These are phyloP conservation scores for Solea solea DNA, from an alignment of 2,113 vertebrate genomes.

Conservation along the genomic window DNA sequence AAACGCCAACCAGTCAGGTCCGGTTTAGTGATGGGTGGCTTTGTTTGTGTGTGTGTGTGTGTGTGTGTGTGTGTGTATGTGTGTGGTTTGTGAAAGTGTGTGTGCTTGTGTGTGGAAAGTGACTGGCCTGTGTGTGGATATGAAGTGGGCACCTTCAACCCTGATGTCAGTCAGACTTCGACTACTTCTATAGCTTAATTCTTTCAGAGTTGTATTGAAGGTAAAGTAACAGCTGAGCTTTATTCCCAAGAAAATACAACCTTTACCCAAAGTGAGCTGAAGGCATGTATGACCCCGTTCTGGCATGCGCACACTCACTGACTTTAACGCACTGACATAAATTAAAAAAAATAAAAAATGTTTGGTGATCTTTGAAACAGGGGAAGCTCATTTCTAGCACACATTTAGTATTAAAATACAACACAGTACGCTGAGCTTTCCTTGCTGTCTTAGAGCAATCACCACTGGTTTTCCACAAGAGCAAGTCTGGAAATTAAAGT, in stretches of 20 bases:
- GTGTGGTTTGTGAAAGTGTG: neutral
- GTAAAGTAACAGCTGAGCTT: neutral
- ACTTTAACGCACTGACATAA: too few relatives aligned
- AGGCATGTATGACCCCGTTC: neutral
- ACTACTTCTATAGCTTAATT: slow-evolving; percentile 1
- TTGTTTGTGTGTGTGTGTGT: neutral
- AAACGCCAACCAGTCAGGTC: slow-evolving; percentile 69
- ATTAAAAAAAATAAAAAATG: too few relatives aligned
- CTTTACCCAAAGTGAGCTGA: neutral
- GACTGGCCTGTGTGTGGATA: slow-evolving; percentile 14
- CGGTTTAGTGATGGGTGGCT: slow-evolving; percentile 62
- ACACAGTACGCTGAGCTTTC: too few relatives aligned
- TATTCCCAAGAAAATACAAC: neutral
- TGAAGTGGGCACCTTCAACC: slow-evolving; percentile 43
- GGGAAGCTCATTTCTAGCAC: too few relatives aligned
- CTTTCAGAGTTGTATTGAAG: neutral
- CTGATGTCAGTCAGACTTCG: slow-evolving; percentile 18
- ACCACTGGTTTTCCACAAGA: too few relatives aligned
- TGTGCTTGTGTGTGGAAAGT: neutral
- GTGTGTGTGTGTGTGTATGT: neutral
- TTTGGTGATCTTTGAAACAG: too few relatives aligned
- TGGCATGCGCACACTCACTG: neutral
- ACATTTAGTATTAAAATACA: too few relatives aligned
- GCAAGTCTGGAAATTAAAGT: too few relatives aligned
- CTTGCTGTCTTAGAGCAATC: too few relatives aligned